Base-by-base conservation (phyloP, 2,113 vertebrate species). In the Onychostruthus taczanowskii region DNA sequence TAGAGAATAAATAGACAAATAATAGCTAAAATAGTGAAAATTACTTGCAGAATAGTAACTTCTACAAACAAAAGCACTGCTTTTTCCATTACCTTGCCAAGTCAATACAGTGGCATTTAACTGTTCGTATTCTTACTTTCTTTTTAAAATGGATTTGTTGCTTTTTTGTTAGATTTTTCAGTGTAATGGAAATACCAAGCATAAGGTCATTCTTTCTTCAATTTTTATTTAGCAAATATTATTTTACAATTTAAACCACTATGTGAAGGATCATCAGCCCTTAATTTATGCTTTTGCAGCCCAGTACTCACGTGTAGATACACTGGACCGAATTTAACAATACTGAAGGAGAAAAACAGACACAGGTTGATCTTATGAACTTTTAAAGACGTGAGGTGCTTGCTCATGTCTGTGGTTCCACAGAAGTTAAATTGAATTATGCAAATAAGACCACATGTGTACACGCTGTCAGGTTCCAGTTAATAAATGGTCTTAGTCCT, bases 361-460 rank as follows among this genome's bases (percentile, higher is more conserved):
- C 39, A 66, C 13, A 30, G 39, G 41, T 63, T 90, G 39, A 59
- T 59, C 33, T 62, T 41, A 16, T 0, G 6, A n/a, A 84, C 76
- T 89, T 80, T 28, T 63, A 83, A 96, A 86, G 67, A 79, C 9
- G 53, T 70, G 70, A 90, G 39, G 35, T 10, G 6, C 50, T 86
- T 86, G 67, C 37, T 86, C 52, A 55, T 77, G 43, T 84, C 37
- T 74, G 30, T 74, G 80, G 28, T 75, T 81, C 24, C 43, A 67
- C 13, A n/a, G 33, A 94, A 84, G 50, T 84, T 86, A 84, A 82
- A 89, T 20, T 77, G 68, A 64, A 79, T 94, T 93, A 86, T 92
- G 47, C 73, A 95, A 66, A 62, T 84, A 70, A 78, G 31, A 92
- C 39, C 53, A 78, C 61, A 77, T 63, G 31, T 92, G 64, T 87